Conservation (phyloP, 1,140 invertebrate species). For the Rhynchophorus ferrugineus region DNA sequence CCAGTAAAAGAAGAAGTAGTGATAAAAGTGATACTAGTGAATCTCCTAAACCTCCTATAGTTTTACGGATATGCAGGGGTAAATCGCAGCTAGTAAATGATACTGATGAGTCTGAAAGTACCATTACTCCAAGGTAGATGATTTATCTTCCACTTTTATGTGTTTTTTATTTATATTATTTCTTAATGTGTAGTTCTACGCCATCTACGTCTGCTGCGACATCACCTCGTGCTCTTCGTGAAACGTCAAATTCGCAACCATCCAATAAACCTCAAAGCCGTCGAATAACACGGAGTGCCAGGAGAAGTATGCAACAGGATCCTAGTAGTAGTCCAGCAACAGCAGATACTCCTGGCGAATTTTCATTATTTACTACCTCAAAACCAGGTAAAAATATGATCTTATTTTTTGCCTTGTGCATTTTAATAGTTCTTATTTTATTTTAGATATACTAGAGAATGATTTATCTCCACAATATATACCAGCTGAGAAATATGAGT, state of each 20-base stretch:
- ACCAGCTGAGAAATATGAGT: conserved; percentile 40
- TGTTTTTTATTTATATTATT: not conserved
- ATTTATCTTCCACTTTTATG: not conserved
- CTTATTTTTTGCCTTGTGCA: not conserved
- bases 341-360: conserved; percentile 35
- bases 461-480: conserved; percentile 40
- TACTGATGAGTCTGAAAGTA: conserved; percentile 37
- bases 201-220: conserved; percentile 33
- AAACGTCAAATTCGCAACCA: conserved; percentile 16
- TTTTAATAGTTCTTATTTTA: not conserved
- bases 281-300: conserved; percentile 33
- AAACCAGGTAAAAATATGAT: conserved; percentile 22
- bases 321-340: conserved; percentile 36
- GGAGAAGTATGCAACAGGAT: conserved; percentile 39
- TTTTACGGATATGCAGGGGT: conserved; percentile 58
- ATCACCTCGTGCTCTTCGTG: conserved; percentile 32
- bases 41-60: conserved; percentile 54
- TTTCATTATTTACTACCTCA: conserved; percentile 33
- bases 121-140: conserved; percentile 28
- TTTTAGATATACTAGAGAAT: conserved; percentile 19
- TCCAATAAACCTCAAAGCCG: conserved; percentile 24
- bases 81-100: conserved; percentile 50
- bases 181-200: conserved; percentile 22
- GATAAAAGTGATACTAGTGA: conserved; percentile 41
- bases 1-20: conserved; percentile 35